A percentile compares a stretch with the other conserved stretches of the same genome.
Evolutionary conservation across 2,888 invertebrate species (phyloP).

Genomic region (Athripsodes cinereus): DNA sequence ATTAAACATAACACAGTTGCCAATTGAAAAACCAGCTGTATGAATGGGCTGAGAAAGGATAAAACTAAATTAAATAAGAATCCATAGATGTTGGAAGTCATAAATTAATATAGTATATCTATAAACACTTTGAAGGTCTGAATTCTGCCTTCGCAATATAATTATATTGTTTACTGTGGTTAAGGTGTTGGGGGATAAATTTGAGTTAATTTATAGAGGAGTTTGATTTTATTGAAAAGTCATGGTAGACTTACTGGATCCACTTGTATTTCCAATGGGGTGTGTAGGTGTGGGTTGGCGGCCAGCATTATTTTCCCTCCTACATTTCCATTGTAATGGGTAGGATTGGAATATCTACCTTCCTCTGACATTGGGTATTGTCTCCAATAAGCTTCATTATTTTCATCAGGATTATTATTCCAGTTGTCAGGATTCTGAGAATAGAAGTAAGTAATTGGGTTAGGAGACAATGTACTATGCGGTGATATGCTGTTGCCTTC

Average conservation of each 20-base stretch:
- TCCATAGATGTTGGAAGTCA: too few species aligned
- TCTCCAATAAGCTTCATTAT: conserved; percentile 20
- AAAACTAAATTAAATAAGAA: too few species aligned
- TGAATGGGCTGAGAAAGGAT: too few species aligned
- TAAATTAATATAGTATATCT: too few species aligned
- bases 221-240: too few species aligned
- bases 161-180: too few species aligned
- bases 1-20: too few species aligned
- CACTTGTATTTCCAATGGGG: conserved; percentile 58
- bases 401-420: conserved; percentile 22
- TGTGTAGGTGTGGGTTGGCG: conserved; percentile 40
- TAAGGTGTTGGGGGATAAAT: too few species aligned
- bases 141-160: too few species aligned
- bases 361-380: conserved; percentile 19
- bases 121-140: too few species aligned
- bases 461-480: conserved; percentile 33
- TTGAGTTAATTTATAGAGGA: too few species aligned
- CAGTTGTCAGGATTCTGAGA: conserved; percentile 26
- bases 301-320: conserved; percentile 31
- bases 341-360: conserved; percentile 14
- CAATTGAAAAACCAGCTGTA: too few species aligned
- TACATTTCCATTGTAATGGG: conserved; percentile 39
- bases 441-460: conserved; percentile 26
- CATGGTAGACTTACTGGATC: conserved; percentile 56
- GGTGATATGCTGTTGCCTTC: conserved; percentile 37